These are phyloP conservation scores for Chitala chitala DNA, from an alignment of 2,113 vertebrate species.

Conservation along the genomic window DNA sequence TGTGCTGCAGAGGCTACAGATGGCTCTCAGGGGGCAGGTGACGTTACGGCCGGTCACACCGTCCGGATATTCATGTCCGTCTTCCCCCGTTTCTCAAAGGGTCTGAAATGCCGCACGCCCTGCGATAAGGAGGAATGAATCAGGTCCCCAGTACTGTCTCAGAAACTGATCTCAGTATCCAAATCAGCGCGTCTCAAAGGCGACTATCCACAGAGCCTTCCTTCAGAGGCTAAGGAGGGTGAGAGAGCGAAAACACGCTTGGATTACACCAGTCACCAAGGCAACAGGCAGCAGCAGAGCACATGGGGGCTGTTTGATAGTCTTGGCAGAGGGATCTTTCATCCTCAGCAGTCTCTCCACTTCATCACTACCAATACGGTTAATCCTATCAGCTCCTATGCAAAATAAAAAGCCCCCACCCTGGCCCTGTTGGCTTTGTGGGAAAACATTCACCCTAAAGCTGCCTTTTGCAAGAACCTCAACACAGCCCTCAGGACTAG, in stretches of 20 bases:
- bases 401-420: slow-evolving; percentile 33
- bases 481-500: slow-evolving; percentile 6
- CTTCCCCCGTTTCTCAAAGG: slow-evolving; percentile 23
- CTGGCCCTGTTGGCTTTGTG: slow-evolving; percentile 16
- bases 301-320: slow-evolving; percentile 47
- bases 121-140: slow-evolving; percentile 56
- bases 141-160: slow-evolving; percentile 47
- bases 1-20: slow-evolving; percentile 14
- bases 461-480: slow-evolving; percentile 9
- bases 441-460: slow-evolving; percentile 12
- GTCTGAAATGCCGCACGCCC: slow-evolving; percentile 46
- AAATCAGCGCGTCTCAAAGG: slow-evolving; percentile 39
- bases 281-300: slow-evolving; percentile 45
- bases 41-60: slow-evolving; percentile 26
- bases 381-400: slow-evolving; percentile 44
- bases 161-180: slow-evolving; percentile 53
- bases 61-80: slow-evolving; percentile 39
- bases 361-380: slow-evolving; percentile 37
- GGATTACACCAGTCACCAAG: slow-evolving; percentile 48
- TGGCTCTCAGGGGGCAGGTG: slow-evolving; percentile 21
- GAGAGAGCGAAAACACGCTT: slow-evolving; percentile 22
- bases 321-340: slow-evolving; percentile 45
- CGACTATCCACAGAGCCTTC: slow-evolving; percentile 40
- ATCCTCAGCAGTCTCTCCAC: slow-evolving; percentile 37
- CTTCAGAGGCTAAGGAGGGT: slow-evolving; percentile 26